Base-by-base conservation (phyloP, 2,797 vertebrate genomes). In the Hylomyscus alleni region DNA sequence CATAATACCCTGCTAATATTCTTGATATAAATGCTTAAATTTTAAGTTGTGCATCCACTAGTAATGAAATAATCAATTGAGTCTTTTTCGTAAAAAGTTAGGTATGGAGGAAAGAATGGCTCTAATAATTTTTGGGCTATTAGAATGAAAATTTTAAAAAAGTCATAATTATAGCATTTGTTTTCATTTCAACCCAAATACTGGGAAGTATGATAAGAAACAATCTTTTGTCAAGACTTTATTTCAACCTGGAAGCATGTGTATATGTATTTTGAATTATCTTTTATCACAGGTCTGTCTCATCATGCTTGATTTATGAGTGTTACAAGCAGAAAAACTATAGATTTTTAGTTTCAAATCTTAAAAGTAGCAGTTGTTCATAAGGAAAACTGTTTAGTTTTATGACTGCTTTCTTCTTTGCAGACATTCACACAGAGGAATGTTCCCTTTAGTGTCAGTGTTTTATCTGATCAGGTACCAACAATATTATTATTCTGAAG, bases 181-280 rank as follows among this genome's bases (percentile, higher is more conserved):
- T 34, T 75, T 58, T 75, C 0, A 44, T 44, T 88, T 81, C 77
- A 56, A 31, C 75, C 15, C 65, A 69, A 15, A 85, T 92, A 75
- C 73, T 95, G 37, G 26, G 17, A n/a, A 40, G 6, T 47, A 83
- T 88, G 5, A 15, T 85, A 50, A 80, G 91, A 91, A 31, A 3
- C 26, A 80, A 69, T 20, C 10, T 88, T 96, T 96, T 95, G 40
- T 93, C 12, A 52, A 89, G 73, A n/a, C 58, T 93, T 97, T 89
- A 93, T 60, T 95, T 92, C 72, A 87, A 77, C 31, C 58, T 94
- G 62, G 89, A 95, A 88, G 83, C 52, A 86, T 20, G 5, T 78
- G 78, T 69, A 58, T 92, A 13, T 78, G 90, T 91, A 20, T 84
- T 94, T 89, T 69, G 78, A 91, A 96, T 96, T 95, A 93, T 95